Evolutionary conservation across 2,113 vertebrate species (phyloP), one percentile per base, ranked within the genome.

Genomic region (Oryzias celebensis): DNA sequence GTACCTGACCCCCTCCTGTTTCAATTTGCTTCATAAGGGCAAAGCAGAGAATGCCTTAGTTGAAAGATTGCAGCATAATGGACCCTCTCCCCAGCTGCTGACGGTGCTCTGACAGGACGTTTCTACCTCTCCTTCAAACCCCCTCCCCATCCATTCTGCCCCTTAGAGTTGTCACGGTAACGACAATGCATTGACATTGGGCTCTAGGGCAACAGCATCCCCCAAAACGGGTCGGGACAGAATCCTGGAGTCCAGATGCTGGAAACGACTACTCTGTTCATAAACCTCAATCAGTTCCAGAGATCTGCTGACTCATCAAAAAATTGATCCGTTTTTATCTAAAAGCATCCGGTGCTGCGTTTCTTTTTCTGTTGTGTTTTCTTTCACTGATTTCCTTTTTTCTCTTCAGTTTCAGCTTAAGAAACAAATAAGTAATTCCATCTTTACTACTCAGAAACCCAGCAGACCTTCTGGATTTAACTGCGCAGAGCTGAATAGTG

Each of bases 11-110:
- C 74, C 75, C 72, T 72, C 44, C 45, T 59, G 65, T 71, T 80
- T 81, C 68, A 75, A 75, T 87, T 66, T 86, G 88, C 87, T 71
- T 85, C 82, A 81, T 82, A 71, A 86, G 88, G 84, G 75, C 77
- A 85, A 86, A 82, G 50, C 75, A 46, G 84, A 81, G 62, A 75
- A 61, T 43, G 78, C 63, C 69, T 80, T 58, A 56, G 78, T 82
- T 75, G 64, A 67, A 78, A 77, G 73, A 79, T 76, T 74, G 79
- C 61, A 65, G 65, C 43, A 62, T 88, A 87, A 88, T 87, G 82
- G 83, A 89, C 84, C 76, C 59, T 2, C 62, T 78, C 16, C 18
- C 62, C 51, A 47, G 52, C 80, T 86, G 85, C 86, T 90, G 87
- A 88, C 81, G 53, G 65, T 57, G 85, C 83, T 86, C 74, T 82